Base-by-base conservation (phyloP, 1,140 invertebrate genomes). In the Druon quercuslanigerum region DNA sequence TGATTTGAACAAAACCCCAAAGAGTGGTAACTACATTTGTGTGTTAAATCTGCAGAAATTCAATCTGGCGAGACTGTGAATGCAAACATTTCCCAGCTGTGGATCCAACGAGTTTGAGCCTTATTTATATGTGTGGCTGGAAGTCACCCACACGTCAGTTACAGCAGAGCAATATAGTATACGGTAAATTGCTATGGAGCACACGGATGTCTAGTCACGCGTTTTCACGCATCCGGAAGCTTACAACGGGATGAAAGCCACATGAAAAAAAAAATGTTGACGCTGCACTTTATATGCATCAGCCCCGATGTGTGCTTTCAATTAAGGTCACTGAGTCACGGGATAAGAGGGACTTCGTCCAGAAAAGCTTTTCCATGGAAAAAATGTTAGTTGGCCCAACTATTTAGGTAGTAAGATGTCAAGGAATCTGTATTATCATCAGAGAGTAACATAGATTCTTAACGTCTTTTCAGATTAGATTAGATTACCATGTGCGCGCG, bases 221-320 rank as follows among this genome's bases (percentile, higher is more conserved):
- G 13, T 60, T 13, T 1, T 25, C 57, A 60, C 20, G 19, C 19
- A 16, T 40, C 60, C 60, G 13, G 14, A 66, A 66, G 60, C 25
- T 66, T 40, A 40, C n/a, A 16, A 33, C 14, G 20, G n/a, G 60
- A 66, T 66, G 40, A 40, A 40, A 66, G 9, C 40, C 46, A 16
- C n/a, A 66, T 40, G n/a, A 19, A 56, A 13, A 40, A 13, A 40
- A 60, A 60, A 60, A 33, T 66, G 60, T 66, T 66, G 33, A 16
- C 14, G 33, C 33, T 40, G 40, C 33, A 66, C 33, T 66, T 66
- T 66, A 66, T 66, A 66, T 66, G 14, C 33, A 66, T 16, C 25
- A 66, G 40, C 25, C 60, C 60, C 40, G 25, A 66, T 66, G 16
- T 40, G 60, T n/a, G 60, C 60, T 66, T 66, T 40, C 60, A 66